Conservation (phyloP, 2,113 vertebrate genomes). For the Barbus barbus region DNA sequence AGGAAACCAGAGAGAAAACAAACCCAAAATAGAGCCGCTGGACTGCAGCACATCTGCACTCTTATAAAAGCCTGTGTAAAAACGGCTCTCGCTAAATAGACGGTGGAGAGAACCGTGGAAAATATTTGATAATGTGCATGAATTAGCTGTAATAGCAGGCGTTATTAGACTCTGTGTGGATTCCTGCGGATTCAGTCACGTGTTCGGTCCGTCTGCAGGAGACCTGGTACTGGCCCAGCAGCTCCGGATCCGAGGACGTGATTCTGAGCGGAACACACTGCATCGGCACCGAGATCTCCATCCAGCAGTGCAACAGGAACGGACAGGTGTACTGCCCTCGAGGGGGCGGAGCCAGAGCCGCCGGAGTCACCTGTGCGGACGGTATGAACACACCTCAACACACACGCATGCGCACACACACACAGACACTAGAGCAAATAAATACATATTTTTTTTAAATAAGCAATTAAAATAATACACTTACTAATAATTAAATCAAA, state of each 20-base stretch:
- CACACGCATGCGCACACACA: too few species aligned
- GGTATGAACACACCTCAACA: slow-evolving; percentile 72
- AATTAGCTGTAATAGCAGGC: slow-evolving; percentile 33
- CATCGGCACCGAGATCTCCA: slow-evolving; percentile 82
- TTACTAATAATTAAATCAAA: too few species aligned
- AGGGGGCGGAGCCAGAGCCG: slow-evolving; percentile 81
- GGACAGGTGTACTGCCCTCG: slow-evolving; percentile 86
- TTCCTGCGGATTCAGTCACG: not conserved
- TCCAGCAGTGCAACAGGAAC: slow-evolving; percentile 89
- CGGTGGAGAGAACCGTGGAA: slow-evolving; percentile 58
- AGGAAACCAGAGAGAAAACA: slow-evolving; percentile 72
- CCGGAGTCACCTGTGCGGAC: slow-evolving; percentile 87
- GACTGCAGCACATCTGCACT: slow-evolving; percentile 37
- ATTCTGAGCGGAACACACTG: slow-evolving; percentile 81
- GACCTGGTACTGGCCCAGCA: slow-evolving; percentile 74
- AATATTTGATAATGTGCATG: slow-evolving; percentile 61
- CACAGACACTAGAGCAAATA: too few species aligned
- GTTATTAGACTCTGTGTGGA: not conserved
- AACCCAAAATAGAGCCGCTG: slow-evolving; percentile 73
- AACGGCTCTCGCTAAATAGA: slow-evolving; percentile 14
- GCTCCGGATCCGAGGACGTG: slow-evolving; percentile 64
- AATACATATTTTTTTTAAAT: too few species aligned
- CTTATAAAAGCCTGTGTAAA: slow-evolving; percentile 31
- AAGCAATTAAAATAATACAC: too few species aligned
- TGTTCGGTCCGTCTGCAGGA: slow-evolving; percentile 58